Base-by-base conservation (phyloP, 1,140 invertebrate species). In the Lepidurus apus region DNA sequence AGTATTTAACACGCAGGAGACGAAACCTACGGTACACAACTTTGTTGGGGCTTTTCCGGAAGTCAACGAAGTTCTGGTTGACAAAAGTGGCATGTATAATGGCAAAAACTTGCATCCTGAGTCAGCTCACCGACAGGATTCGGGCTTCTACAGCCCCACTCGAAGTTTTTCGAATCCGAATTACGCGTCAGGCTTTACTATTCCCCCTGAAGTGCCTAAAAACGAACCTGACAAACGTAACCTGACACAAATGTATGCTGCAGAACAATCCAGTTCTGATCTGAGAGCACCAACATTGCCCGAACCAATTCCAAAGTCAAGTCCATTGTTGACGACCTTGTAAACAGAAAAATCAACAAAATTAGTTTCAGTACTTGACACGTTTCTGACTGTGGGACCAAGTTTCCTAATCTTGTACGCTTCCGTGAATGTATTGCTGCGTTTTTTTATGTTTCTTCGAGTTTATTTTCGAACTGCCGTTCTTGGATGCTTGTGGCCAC, bases 141-240 rank as follows among this genome's bases (percentile, higher is more conserved):
- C 75, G 7, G 74, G 74, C n/a, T 47, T 24, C 74, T 65, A 34
- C 77, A 43, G 78, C 7, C 42, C 73, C 13, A 44, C 24, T 43
- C 11, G 73, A 26, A 74, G 78, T 13, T 79, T 79, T 42, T 79
- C 74, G 3, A 79, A 79, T 53, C 78, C 78, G 11, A 79, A 79
- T 45, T 79, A 79, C 42, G n/a, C 26, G 7, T 9, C 53, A 21
- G 53, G 53, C 8, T 21, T 65, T 21, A 13, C 53, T 1, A n/a
- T 65, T 5, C 53, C 53, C 13, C 21, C 53, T 65, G 9, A 65
- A 65, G 4, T 21, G 53, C 53, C 53, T 7, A 17, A 13, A 0
- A 17, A 13, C 6, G 53, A 65, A 21, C 53, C 53, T 7, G 8
- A 17, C 2, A 34, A 34, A n/a, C 9, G 21, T 65, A 13, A 65